Conservation (phyloP, 2,888 invertebrate genomes). For the Unio delphinus region DNA sequence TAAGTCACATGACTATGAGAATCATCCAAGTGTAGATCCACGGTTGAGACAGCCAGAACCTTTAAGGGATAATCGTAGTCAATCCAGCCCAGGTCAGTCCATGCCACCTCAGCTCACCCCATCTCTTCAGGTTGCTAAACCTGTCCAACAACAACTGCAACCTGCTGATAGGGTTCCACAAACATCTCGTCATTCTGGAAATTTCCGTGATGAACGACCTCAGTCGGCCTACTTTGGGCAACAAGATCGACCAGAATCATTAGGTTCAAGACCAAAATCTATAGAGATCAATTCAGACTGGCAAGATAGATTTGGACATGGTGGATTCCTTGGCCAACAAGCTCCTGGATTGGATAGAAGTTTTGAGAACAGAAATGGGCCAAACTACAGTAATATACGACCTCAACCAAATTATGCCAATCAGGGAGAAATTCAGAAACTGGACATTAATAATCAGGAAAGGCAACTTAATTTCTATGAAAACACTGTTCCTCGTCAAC, state of each 20-base stretch:
- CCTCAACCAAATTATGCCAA: slow-evolving; percentile 52
- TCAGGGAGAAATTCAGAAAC: slow-evolving; percentile 62
- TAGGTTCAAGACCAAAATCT: slow-evolving; percentile 51
- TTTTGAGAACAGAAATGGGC: slow-evolving; percentile 40
- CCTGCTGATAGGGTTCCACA: slow-evolving; percentile 42
- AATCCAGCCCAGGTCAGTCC: slow-evolving; percentile 13
- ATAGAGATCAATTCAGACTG: slow-evolving; percentile 56
- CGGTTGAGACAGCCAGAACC: slow-evolving; percentile 24
- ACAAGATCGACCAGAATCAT: slow-evolving; percentile 42
- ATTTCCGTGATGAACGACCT: slow-evolving; percentile 51
- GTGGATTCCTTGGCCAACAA: slow-evolving; percentile 37
- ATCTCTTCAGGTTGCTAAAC: slow-evolving; percentile 8
- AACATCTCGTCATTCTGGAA: slow-evolving; percentile 44
- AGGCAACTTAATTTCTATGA: slow-evolving; percentile 63
- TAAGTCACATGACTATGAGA: slow-evolving; percentile 60
- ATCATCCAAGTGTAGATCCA: slow-evolving; percentile 52
- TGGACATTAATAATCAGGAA: slow-evolving; percentile 57
- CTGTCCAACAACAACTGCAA: slow-evolving; percentile 14
- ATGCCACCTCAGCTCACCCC: slow-evolving; percentile 20
- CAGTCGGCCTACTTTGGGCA: slow-evolving; percentile 57
- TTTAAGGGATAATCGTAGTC: slow-evolving; percentile 13
- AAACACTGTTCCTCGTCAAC: slow-evolving; percentile 55
- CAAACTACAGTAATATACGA: slow-evolving; percentile 47
- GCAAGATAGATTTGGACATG: slow-evolving; percentile 57
- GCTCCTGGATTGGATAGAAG: slow-evolving; percentile 33